Evolutionary conservation across 2,113 vertebrate species (phyloP), one percentile per base, ranked within the genome.

Genomic region (Eudyptes chrysolophus): DNA sequence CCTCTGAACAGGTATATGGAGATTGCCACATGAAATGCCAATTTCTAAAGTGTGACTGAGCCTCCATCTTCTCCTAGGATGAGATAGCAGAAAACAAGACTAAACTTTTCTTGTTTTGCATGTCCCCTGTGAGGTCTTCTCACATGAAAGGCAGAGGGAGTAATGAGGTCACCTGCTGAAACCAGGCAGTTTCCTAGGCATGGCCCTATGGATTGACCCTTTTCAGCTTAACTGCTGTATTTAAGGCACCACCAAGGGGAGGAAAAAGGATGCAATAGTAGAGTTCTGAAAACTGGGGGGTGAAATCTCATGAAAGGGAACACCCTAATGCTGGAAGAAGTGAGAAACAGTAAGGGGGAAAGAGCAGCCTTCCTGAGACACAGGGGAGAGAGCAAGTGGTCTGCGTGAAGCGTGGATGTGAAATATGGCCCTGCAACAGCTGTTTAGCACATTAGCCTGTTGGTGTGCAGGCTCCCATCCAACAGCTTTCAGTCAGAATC

Each of bases 361-460:
- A 69, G 36, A 4, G 13, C 1, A 4, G 48, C 64, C 65, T 76
- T 68, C 54, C 54, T 3, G 2, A 85, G 70, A 27, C 7, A 3
- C 30, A 64, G 18, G 12, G 30, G 40, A 77, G 66, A 86, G 60
- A 44, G 57, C 84, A 55, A 82, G 75, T 40, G 81, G 19, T 58
- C 74, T 7, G 40, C 30, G 71, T 7, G 61, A 51, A 44, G 84
- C 0, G 2, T 74, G 95, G 90, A 84, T 61, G 76, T 85, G 94
- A 68, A 86, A 57, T 61, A 77, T 1, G 6, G 75, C 54, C 58
- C 52, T 42, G 46, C 21, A 89, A 36, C 96, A 95, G 97, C 92
- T 96, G 94, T 34, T 92, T 15, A 76, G 96, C 89, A 83, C 90
- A 84, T 91, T 40, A 92, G 87, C 30, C 72, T 49, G 58, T 64